Base-by-base conservation (phyloP, 2,797 vertebrate species). In the Micropoecilia bifurca region DNA sequence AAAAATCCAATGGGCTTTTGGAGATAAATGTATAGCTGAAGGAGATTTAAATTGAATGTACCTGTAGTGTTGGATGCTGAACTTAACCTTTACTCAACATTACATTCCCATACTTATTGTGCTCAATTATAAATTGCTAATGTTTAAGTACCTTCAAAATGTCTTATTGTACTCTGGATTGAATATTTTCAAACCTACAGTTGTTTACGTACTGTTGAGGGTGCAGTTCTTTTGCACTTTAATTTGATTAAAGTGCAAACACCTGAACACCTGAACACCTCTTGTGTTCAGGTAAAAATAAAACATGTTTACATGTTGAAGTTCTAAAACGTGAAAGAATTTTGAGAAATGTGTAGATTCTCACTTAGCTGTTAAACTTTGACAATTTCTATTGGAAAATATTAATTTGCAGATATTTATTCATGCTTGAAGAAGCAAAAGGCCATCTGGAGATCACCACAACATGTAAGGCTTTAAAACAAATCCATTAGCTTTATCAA, bases 401-500 rank as follows among this genome's bases (percentile, higher is more conserved):
- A 16, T 47, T 47, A 57, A 57, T 57, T n/a, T 25, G 28, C 10
- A n/a, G 9, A 28, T 28, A 57, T 57, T 57, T 57, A 53, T 53
- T 53, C 12, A 57, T 57, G n/a, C 10, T 57, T 57, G 55, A 57
- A 57, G 55, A 57, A 57, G 55, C 55, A 57, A 57, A 28, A 12
- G n/a, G 55, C n/a, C n/a, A 57, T 12, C 10, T 69, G 12, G 46
- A 73, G 13, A 36, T 30, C 7, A 4, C 3, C 14, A 22, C 33
- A 59, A 22, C 77, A 79, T 30, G 63, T 75, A 50, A 71, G 0
- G n/a, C 36, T 36, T 30, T 36, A 75, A 78, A 36, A 4, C 28
- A 3, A 72, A 63, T 66, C 6, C n/a, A 10, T 14, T 50, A 7
- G n/a, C 39, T 57, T 72, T 72, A 76, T 39, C 76, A 30, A 81